Evolutionary conservation across 2,797 vertebrate genomes (phyloP).

Genomic region (Columba guinea): DNA sequence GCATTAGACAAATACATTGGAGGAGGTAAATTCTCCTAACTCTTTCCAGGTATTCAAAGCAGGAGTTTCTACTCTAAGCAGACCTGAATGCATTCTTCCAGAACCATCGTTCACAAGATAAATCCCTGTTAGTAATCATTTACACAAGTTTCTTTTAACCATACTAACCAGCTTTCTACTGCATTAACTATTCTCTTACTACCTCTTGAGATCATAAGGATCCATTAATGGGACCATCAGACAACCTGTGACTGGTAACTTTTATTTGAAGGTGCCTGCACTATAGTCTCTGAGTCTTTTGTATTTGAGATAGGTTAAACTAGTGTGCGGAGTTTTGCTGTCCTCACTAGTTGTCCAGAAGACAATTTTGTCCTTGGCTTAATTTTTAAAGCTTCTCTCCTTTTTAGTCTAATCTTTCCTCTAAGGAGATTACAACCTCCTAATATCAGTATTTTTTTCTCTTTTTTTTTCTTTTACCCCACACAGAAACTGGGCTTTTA

Average conservation of each 20-base stretch:
- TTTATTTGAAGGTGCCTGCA: background rate
- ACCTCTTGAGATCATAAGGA: background rate
- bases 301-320: background rate
- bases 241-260: background rate
- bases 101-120: background rate
- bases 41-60: background rate
- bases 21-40: background rate
- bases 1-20: background rate
- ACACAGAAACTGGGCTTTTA: background rate
- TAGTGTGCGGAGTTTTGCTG: background rate
- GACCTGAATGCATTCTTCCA: background rate
- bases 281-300: background rate
- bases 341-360: background rate
- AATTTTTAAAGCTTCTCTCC: background rate
- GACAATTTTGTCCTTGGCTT: background rate
- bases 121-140: background rate
- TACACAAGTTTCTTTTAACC: background rate
- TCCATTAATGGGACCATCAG: background rate
- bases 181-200: background rate
- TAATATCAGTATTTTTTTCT: background rate
- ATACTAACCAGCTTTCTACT: background rate
- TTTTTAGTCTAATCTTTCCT: background rate
- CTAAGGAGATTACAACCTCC: background rate
- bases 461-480: background rate
- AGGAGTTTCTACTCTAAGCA: background rate